Conservation (phyloP, 1,140 invertebrate genomes). For the Meloidogyne chitwoodi region DNA sequence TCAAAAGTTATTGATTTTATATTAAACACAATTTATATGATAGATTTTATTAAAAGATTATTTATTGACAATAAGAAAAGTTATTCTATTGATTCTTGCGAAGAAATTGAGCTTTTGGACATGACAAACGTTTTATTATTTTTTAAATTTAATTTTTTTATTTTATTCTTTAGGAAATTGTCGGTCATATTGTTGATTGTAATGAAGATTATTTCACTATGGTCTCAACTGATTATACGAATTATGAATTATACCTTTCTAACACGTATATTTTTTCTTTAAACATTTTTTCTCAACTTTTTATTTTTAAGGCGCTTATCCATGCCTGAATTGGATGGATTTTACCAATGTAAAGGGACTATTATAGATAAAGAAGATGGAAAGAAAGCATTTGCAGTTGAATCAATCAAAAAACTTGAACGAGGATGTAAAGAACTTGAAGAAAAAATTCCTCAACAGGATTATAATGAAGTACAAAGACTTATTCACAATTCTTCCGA, state of each 20-base stretch:
- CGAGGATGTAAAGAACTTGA: neutral
- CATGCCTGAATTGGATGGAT: neutral
- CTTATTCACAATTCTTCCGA: neutral
- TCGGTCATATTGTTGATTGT: neutral
- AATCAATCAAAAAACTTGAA: neutral
- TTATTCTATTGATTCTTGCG: neutral
- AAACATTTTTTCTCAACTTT: neutral
- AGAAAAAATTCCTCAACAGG: neutral
- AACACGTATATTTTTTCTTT: neutral
- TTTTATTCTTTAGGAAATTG: neutral
- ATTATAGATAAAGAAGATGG: neutral
- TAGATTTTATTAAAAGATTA: neutral
- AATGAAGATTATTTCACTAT: neutral
- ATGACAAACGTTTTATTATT: neutral
- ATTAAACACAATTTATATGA: neutral
- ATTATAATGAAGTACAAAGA: neutral
- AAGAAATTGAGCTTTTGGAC: neutral
- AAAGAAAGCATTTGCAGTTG: neutral
- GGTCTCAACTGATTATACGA: neutral
- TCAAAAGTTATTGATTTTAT: no score
- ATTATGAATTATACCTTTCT: neutral
- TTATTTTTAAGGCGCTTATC: neutral
- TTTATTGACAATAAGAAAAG: neutral
- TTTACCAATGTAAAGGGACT: neutral
- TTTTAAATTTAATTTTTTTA: neutral